Base-by-base conservation (phyloP, 2,888 invertebrate genomes). In the Hirtodrosophila trivittata region DNA sequence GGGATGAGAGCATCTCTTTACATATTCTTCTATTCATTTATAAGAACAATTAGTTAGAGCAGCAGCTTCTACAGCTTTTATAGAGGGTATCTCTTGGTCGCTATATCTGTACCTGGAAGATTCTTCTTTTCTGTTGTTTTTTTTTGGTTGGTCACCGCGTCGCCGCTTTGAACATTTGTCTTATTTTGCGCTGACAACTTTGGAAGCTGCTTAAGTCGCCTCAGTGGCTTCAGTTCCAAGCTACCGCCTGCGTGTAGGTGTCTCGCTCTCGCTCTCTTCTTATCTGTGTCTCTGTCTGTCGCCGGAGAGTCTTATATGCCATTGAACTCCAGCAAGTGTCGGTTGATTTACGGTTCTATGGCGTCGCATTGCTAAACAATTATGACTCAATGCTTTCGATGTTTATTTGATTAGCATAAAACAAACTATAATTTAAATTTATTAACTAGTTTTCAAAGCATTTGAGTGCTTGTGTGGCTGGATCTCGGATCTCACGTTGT, bases 161-260 rank as follows among this genome's bases (percentile, higher is more conserved):
- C 83, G 83, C 75, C 85, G 60, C 54, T 62, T 81, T 57, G 70
- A 87, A 88, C 75, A 88, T 88, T 88, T 86, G 72, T 70, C 75
- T 72, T 86, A 56, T 76, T 75, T 81, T 75, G 55, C 86, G 86
- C 77, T 88, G 88, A 82, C 88, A 87, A 89, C 77, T 80, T 71
- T 81, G 88, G 86, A 78, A 89, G 88, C 87, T 74, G 85, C 87
- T 88, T 86, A 87, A 78, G 75, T 84, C 55, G 56, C 70, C 75
- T 69, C 69, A 18, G 16, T 54, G 75, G 70, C 75, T 69, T 69
- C 45, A 56, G 64, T 59, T 55, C 32, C 55, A 67, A 55, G 57
- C 77, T 73, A 52, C 77, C 68, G 77, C 63, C 69, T 46, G 55
- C 69, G 84, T 86, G 78, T 86, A 74, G 68, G 73, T 77, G 72